Percentiles rank a stretch among this genome's conserved stretches.
Conservation (phyloP, 2,888 invertebrate genomes). For the Tenodera sinensis region DNA sequence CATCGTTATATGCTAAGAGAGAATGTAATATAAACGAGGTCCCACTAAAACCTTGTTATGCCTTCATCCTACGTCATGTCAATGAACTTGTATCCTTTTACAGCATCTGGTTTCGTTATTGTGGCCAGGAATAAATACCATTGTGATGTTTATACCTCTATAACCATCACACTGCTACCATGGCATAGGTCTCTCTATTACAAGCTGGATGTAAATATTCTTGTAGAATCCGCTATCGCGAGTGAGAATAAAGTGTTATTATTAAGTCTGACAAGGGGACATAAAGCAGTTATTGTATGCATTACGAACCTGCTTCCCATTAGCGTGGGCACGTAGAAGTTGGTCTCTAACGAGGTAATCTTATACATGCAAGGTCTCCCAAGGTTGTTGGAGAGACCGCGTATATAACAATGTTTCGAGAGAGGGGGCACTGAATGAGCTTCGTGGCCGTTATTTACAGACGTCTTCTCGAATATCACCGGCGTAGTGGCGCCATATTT, state of each 20-base stretch:
- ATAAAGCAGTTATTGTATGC: not conserved
- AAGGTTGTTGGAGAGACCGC: not conserved
- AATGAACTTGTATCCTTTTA: not conserved
- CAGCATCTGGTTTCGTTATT: not conserved
- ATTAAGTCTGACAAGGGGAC: not conserved
- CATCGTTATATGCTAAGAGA: not conserved
- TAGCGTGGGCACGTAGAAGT: not conserved
- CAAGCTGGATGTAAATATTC: not conserved
- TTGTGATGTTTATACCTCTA: not conserved
- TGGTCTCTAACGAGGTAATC: slow-evolving; percentile 8
- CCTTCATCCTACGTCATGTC: not conserved
- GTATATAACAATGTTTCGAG: not conserved
- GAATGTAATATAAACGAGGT: too few relatives aligned
- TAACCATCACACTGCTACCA: not conserved
- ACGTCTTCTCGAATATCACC: not conserved
- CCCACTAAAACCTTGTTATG: not conserved
- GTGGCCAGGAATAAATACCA: not conserved
- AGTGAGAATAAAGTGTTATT: not conserved
- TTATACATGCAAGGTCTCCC: slow-evolving; percentile 4
- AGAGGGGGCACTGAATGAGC: not conserved
- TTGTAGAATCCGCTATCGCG: not conserved
- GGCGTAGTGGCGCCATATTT: not conserved
- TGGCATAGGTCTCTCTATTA: not conserved
- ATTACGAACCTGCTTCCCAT: not conserved
- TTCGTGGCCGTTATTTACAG: not conserved